These are phyloP conservation scores for Chiloscyllium punctatum DNA, from an alignment of 2,797 vertebrate species.

Conservation along the genomic window DNA sequence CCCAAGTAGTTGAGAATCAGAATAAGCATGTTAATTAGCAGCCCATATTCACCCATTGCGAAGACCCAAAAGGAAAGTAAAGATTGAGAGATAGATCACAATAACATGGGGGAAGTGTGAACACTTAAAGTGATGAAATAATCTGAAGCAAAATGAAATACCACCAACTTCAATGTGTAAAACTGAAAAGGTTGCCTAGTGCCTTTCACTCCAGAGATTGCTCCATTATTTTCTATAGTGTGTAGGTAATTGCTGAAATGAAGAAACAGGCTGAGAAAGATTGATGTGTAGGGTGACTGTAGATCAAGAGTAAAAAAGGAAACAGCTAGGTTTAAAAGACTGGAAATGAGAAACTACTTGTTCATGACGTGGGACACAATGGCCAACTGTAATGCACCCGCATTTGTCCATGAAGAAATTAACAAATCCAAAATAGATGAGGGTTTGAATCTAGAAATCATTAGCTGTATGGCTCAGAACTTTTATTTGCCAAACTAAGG, in stretches of 20 bases:
- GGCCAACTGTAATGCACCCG: not conserved
- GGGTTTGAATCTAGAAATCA: not conserved
- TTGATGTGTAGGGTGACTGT: not conserved
- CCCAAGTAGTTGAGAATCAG: too few relatives aligned
- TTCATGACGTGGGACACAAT: not conserved
- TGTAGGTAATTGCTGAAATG: not conserved
- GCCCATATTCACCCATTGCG: too few relatives aligned
- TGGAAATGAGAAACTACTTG: not conserved
- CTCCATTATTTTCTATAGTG: not conserved
- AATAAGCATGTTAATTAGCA: too few relatives aligned
- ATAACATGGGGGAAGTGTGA: too few relatives aligned
- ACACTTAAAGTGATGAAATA: not conserved
- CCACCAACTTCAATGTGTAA: not conserved
- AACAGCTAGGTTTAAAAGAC: not conserved
- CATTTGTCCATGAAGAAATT: not conserved
- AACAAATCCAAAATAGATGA: not conserved
- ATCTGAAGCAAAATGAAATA: not conserved
- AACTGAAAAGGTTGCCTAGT: not conserved
- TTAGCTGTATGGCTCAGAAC: not conserved
- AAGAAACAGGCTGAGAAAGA: not conserved
- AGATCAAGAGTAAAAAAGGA: not conserved
- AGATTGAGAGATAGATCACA: too few relatives aligned
- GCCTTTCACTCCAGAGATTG: not conserved
- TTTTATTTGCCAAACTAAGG: not conserved
- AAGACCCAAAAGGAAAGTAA: too few relatives aligned